Evolutionary conservation across 2,888 invertebrate species (phyloP).

Genomic region (Liopterus haemorrhoidalis): DNA sequence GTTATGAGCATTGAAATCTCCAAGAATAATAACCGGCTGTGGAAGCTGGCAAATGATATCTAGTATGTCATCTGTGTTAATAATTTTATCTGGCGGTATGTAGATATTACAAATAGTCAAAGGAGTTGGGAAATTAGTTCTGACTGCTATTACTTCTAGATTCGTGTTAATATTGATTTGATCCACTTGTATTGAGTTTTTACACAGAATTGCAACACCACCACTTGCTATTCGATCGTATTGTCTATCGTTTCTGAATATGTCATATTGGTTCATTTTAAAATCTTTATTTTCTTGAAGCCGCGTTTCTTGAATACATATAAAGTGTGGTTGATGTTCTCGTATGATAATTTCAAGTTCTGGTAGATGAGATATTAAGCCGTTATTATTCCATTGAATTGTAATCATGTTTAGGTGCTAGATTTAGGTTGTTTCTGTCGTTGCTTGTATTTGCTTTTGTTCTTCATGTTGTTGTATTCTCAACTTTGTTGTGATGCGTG

Average conservation of each 20-base stretch:
- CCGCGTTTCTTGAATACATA: slow-evolving; percentile 3
- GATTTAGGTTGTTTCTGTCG: no score
- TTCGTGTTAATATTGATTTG: not conserved
- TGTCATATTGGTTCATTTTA: slow-evolving; percentile 1
- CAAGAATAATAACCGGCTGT: not conserved
- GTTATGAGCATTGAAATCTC: not conserved
- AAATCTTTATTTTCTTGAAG: slow-evolving; percentile 1
- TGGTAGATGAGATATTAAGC: no score
- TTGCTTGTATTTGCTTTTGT: no score
- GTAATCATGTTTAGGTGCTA: no score
- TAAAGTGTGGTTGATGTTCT: slow-evolving; percentile 1
- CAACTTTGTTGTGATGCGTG: no score
- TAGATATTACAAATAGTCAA: not conserved
- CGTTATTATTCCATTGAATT: no score
- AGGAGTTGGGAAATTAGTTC: not conserved
- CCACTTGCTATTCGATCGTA: slow-evolving; percentile 2
- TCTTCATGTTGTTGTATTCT: no score
- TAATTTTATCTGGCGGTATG: not conserved
- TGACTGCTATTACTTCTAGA: not conserved
- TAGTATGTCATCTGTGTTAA: not conserved
- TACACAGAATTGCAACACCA: not conserved
- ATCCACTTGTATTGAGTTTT: slow-evolving; percentile 1
- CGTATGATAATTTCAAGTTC: no score
- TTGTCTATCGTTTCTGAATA: slow-evolving; percentile 3
- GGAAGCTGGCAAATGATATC: not conserved